Evolutionary conservation across 2,888 invertebrate species (phyloP), one percentile per base, ranked within the genome.

Genomic region (Sylvicola cinctus): DNA sequence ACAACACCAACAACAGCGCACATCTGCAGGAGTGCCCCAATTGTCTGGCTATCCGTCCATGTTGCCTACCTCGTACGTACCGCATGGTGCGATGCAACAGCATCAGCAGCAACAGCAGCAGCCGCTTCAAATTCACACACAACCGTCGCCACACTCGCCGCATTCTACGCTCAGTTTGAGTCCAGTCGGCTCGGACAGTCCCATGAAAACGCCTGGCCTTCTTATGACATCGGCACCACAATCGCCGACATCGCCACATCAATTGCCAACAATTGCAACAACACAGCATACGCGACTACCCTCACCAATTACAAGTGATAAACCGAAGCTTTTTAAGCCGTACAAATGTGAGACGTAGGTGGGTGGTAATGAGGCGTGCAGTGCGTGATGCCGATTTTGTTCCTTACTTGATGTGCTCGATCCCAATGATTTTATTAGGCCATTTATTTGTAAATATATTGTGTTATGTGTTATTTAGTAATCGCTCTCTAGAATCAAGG

Each of bases 251-350:
- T n/a, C n/a, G n/a, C n/a, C n/a, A n/a, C n/a, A n/a, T n/a, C n/a
- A n/a, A n/a, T n/a, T n/a, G n/a, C n/a, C n/a, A n/a, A n/a, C n/a
- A n/a, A n/a, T n/a, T n/a, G n/a, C n/a, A n/a, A n/a, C n/a, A n/a
- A n/a, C n/a, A n/a, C n/a, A n/a, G n/a, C n/a, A n/a, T n/a, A n/a
- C n/a, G n/a, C 32, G 39, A 43, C 42, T 39, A 41, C 39, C 27
- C 36, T 29, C 4, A 33, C 12, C 27, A 37, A 33, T 16, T 26
- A 28, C 35, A 39, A 32, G 11, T 2, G 53, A 62, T 28, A 65
- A 65, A 45, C 74, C 74, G 1, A 74, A 75, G 48, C 59, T 79
- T 16, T 79, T 79, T 50, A 76, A 79, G 50, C 79, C 79, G 2
- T 79, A 79, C 58, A 79, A 78, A 46, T 55, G 55, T 38, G 57